Evolutionary conservation across 2,113 vertebrate species (phyloP).

Genomic region (human): GRCh38 chr13:30918001-30918500

Average conservation of each 20-base stretch:
- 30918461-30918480: not conserved
- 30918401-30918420: not conserved
- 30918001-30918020: not conserved
- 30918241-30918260: not conserved
- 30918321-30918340: not conserved
- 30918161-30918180: not conserved
- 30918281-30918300: not conserved
- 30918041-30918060: not conserved
- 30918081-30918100: not conserved
- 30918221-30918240: not conserved
- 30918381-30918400: not conserved
- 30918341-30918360: not conserved
- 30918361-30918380: not conserved
- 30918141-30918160: not conserved
- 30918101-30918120: not conserved
- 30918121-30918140: not conserved
- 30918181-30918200: not conserved
- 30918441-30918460: not conserved
- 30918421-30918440: not conserved
- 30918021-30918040: not conserved
- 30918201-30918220: too few relatives aligned
- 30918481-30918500: not conserved
- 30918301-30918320: not conserved
- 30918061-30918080: not conserved
- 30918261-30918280: not conserved